These are phyloP conservation scores for Chromis chromis DNA, from an alignment of 2,797 vertebrate genomes.

Conservation along the genomic window DNA sequence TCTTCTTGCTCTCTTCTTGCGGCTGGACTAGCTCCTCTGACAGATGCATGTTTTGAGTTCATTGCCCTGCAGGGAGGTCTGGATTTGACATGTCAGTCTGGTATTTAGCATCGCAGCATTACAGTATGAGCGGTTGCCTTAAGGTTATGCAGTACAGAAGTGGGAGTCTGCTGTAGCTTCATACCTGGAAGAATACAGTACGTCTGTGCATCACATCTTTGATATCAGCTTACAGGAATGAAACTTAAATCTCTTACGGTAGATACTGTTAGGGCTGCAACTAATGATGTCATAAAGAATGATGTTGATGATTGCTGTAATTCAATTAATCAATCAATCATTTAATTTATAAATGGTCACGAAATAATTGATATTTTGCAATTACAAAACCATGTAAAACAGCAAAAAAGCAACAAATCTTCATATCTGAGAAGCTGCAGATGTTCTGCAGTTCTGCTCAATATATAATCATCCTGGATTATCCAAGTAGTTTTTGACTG, in stretches of 20 bases:
- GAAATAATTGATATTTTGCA: too few relatives aligned
- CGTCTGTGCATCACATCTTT: neutral
- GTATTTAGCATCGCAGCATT: constrained; percentile 53
- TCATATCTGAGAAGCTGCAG: neutral
- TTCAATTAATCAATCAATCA: too few relatives aligned
- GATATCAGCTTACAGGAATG: too few relatives aligned
- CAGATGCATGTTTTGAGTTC: constrained; percentile 62
- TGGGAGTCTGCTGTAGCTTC: constrained; percentile 12
- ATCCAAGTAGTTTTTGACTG: neutral
- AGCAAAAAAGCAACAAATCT: neutral
- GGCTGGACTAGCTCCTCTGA: constrained; percentile 31
- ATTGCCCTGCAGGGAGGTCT: constrained; percentile 53
- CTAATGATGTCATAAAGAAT: too few relatives aligned
- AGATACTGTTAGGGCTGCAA: too few relatives aligned
- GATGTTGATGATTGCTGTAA: too few relatives aligned
- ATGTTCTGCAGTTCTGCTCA: neutral
- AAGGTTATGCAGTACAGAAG: constrained; percentile 17
- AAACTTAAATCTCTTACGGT: too few relatives aligned
- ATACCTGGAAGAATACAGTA: constrained; percentile 1
- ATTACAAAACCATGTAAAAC: too few relatives aligned
- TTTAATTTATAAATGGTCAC: too few relatives aligned
- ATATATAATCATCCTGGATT: neutral
- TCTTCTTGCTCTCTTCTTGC: constrained; percentile 16
- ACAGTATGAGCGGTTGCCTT: constrained; percentile 21
- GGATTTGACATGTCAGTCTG: constrained; percentile 59